Evolutionary conservation across 2,888 invertebrate species (phyloP), one percentile per base, ranked within the genome.

Genomic region (Drosophila flavopinicola): DNA sequence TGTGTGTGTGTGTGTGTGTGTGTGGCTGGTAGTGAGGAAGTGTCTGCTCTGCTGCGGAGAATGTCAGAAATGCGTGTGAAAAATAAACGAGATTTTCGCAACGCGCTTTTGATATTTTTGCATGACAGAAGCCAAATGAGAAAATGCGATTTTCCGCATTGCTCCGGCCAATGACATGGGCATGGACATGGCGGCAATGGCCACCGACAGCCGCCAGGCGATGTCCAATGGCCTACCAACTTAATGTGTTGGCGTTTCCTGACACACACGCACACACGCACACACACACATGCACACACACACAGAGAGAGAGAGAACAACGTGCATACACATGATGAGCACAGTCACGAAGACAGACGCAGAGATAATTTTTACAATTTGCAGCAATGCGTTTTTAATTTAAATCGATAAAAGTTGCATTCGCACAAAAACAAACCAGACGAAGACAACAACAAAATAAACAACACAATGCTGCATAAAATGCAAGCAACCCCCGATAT

Each of bases 11-110:
- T 38, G 54, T 17, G 44, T 32, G 44, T 32, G 38, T 33, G 39
- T 35, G 37, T 29, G 37, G 11, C 15, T 11, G n/a, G 35, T 27
- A 42, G 42, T 49, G 49, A 23, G 32, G 37, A 27, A 49, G 52
- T 41, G 53, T 64, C 35, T 64, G 54, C 15, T 27, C 39, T 53
- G 47, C 69, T 75, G 68, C 39, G 53, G 64, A 71, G 64, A 75
- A 78, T 85, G 79, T 75, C 83, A 83, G 83, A 83, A 87, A 84
- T 78, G 73, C 68, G 78, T 84, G 83, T 78, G 84, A 73, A 85
- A 85, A 85, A 87, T 85, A 80, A 83, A 83, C 75, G 86, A 78
- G 80, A 83, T 85, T 85, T 87, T 86, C 85, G 73, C 82, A 77
- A 60, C 74, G 84, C 84, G 79, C 79, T 80, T 85, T 80, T 80